These are phyloP conservation scores for Ctenicera cuprea DNA, from an alignment of 2,888 invertebrate species.

Conservation along the genomic window DNA sequence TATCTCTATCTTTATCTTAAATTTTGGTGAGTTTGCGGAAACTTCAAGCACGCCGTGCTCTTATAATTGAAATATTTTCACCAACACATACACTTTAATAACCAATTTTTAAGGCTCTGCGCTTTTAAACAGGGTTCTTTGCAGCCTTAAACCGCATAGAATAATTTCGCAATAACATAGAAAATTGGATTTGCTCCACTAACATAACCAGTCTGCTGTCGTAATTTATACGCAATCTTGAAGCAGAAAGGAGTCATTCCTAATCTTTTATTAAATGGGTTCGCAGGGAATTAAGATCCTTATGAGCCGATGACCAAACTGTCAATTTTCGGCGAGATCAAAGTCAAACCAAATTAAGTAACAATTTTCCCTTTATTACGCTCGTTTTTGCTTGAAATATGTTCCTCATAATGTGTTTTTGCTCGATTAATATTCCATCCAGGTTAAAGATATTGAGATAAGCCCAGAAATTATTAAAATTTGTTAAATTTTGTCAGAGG, in stretches of 20 bases:
- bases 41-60: no score
- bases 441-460: no score
- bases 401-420: background rate
- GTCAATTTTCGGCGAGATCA: constrained; percentile 1
- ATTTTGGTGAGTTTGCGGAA: no score
- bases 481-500: background rate
- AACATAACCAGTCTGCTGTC: background rate
- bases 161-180: no score
- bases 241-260: constrained; percentile 1
- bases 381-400: background rate
- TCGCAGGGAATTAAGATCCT: constrained; percentile 13
- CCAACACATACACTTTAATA: no score
- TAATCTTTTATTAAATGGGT: constrained; percentile 1
- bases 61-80: no score
- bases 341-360: constrained; percentile 8
- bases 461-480: no score
- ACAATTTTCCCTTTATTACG: background rate
- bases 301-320: constrained; percentile 7
- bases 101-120: no score
- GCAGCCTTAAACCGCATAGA: no score
- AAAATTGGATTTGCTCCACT: no score
- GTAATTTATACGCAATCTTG: constrained; percentile 1
- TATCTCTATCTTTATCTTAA: no score
- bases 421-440: background rate
- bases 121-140: no score